Conservation (phyloP, 23 tunicate species). For the Diplosoma virens region DNA sequence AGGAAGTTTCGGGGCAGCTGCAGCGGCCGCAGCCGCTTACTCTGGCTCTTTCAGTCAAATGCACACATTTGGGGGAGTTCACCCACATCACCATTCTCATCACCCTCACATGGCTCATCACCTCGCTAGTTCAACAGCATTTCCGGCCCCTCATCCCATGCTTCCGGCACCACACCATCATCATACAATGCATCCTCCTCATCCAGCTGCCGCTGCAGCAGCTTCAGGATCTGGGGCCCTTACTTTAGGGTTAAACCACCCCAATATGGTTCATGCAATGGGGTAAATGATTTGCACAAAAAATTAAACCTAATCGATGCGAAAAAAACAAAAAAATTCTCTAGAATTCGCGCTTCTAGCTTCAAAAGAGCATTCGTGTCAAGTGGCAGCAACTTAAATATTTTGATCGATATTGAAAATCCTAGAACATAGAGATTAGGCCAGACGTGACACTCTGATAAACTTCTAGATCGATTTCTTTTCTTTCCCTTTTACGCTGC, state of each 20-base stretch:
- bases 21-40: slow-evolving; percentile 78
- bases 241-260: slow-evolving; percentile 58
- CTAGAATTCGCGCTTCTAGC: too few relatives aligned
- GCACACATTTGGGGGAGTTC: slow-evolving; percentile 75
- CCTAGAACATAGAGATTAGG: too few relatives aligned
- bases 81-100: slow-evolving; percentile 63
- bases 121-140: slow-evolving; percentile 61
- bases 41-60: slow-evolving; percentile 83
- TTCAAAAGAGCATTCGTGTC: too few relatives aligned
- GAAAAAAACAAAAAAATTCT: too few relatives aligned
- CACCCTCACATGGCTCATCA: slow-evolving; percentile 74
- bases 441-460: too few relatives aligned
- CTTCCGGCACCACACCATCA: slow-evolving; percentile 49
- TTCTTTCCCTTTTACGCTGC: too few relatives aligned
- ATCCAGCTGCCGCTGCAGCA: slow-evolving; percentile 63
- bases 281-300: slow-evolving; percentile 31
- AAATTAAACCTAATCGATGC: too few relatives aligned
- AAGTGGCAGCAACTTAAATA: too few relatives aligned
- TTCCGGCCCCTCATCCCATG: slow-evolving; percentile 67
- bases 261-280: slow-evolving; percentile 79
- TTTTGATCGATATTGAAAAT: too few relatives aligned
- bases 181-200: slow-evolving; percentile 65
- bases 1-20: slow-evolving; percentile 54
- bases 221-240: slow-evolving; percentile 50
- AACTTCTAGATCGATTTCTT: too few relatives aligned